A percentile compares a stretch with the other conserved stretches of the same genome.
Conservation (phyloP, 2,888 invertebrate genomes). For the Antheraea assamensis region DNA sequence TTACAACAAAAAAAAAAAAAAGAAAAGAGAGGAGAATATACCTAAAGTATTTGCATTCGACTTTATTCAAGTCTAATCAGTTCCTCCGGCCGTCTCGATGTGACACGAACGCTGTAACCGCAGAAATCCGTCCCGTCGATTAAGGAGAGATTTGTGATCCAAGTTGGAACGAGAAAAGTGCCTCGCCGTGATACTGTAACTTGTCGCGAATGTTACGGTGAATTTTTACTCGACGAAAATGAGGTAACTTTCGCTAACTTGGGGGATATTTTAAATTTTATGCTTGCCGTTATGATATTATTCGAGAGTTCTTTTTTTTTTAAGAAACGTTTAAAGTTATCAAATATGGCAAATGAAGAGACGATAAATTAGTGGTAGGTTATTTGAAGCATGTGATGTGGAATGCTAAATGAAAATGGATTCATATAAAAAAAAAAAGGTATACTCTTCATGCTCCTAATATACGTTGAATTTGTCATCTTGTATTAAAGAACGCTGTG, state of each 20-base stretch:
- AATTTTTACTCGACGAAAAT: constrained; percentile 11
- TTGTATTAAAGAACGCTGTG: no score
- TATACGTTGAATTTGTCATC: no score
- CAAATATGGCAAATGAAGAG: not conserved
- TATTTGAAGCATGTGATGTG: not conserved
- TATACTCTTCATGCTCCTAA: no score
- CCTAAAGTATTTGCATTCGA: constrained; percentile 3
- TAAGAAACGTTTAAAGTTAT: not conserved
- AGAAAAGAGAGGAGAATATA: not conserved
- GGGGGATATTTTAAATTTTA: constrained; percentile 13
- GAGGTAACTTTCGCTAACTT: not conserved
- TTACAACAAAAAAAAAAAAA: no score
- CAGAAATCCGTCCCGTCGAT: constrained; percentile 49
- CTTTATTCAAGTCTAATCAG: constrained; percentile 12
- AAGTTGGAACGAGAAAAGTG: constrained; percentile 41
- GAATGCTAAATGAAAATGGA: not conserved
- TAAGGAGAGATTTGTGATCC: constrained; percentile 61
- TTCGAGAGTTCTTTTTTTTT: not conserved
- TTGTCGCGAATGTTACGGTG: constrained; percentile 1
- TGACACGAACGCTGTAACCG: constrained; percentile 35
- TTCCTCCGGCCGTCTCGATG: not conserved
- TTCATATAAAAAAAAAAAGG: no score
- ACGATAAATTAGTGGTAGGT: not conserved
- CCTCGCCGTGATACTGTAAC: constrained; percentile 4
- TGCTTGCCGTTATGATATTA: not conserved